phyloP scores from a whole-genome alignment of 2,888 invertebrate species.

The Euproctis similis region DNA sequence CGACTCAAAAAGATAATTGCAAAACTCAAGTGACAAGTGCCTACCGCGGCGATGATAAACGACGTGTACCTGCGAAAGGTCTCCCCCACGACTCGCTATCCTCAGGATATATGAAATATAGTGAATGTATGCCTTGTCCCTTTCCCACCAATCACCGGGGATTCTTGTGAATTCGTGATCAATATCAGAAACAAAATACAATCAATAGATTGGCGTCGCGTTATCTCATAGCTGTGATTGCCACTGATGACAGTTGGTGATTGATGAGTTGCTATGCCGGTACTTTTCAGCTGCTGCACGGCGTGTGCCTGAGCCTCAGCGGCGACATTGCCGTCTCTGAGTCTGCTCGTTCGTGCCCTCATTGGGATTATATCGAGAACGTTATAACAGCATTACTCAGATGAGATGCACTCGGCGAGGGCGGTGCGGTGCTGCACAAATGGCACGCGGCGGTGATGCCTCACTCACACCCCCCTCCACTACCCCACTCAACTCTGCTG shows the following conservation, averaged over 20 bases:
- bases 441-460: conserved; percentile 47
- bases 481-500: too few relatives aligned
- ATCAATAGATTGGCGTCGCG: conserved; percentile 23
- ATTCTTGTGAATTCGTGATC: conserved; percentile 19
- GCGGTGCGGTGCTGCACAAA: conserved; percentile 60
- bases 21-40: conserved; percentile 61
- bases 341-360: conserved; percentile 54
- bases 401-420: conserved; percentile 74
- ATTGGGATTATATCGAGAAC: conserved; percentile 66
- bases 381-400: conserved; percentile 75
- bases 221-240: conserved; percentile 22
- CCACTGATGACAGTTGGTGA: conserved; percentile 22
- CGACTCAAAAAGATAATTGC: conserved; percentile 64
- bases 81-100: conserved; percentile 56
- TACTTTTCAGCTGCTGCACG: conserved; percentile 12
- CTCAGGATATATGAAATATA: conserved; percentile 54
- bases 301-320: conserved; percentile 16
- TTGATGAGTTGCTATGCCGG: conserved; percentile 20
- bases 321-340: conserved; percentile 50
- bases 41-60: conserved; percentile 70
- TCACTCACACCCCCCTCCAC: conserved; percentile 55
- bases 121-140: conserved; percentile 13
- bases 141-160: conserved; percentile 14
- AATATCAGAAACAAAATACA: conserved; percentile 28
- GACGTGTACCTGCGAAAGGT: conserved; percentile 38